phyloP scores from a whole-genome alignment of 2,113 vertebrate species.

The Salvelinus alpinus region DNA sequence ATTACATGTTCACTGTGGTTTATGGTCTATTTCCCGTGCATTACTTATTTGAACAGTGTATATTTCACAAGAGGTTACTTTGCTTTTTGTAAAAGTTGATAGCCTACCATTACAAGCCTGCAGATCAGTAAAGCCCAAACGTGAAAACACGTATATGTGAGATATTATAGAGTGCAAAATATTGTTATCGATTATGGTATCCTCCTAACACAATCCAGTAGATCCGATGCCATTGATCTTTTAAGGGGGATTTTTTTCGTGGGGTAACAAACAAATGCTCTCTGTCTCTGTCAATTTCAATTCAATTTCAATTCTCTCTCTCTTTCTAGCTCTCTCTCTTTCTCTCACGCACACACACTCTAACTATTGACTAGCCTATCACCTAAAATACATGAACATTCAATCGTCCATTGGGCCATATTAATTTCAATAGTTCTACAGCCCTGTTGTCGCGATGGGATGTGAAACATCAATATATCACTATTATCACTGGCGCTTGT shows the following conservation, averaged over 20 bases:
- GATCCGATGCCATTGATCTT: slow-evolving; percentile 72
- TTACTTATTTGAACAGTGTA: too few relatives aligned
- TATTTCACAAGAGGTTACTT: too few relatives aligned
- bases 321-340: not conserved
- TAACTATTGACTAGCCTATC: too few relatives aligned
- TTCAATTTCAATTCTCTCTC: not conserved
- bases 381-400: not conserved
- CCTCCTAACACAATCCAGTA: slow-evolving; percentile 74
- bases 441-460: not conserved
- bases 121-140: slow-evolving; percentile 34
- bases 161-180: slow-evolving; percentile 10
- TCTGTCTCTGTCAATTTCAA: not conserved
- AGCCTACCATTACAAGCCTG: slow-evolving; percentile 65
- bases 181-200: slow-evolving; percentile 75
- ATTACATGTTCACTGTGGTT: too few relatives aligned
- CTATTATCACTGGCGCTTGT: not conserved
- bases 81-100: not conserved
- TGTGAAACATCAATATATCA: not conserved
- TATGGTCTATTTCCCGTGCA: too few relatives aligned
- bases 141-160: not conserved
- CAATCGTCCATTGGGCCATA: not conserved
- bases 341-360: too few relatives aligned
- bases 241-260: slow-evolving; percentile 71
- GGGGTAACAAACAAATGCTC: not conserved
- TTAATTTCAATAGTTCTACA: not conserved